Evolutionary conservation across 1,140 invertebrate genomes (phyloP).

Genomic region (Chironomus tepperi): DNA sequence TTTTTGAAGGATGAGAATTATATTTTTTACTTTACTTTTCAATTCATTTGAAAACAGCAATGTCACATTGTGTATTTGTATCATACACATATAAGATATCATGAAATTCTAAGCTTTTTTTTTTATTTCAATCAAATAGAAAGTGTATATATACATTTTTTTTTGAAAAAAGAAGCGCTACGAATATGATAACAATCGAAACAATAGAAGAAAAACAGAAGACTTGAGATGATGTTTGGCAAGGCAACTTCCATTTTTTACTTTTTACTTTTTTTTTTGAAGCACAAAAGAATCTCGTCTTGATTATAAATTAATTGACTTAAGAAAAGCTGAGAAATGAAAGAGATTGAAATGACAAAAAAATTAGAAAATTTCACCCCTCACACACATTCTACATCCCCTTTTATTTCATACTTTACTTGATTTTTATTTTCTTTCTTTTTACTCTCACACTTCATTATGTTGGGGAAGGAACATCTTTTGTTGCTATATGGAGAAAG

Average conservation of each 20-base stretch:
- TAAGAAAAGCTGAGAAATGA: not conserved
- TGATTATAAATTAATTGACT: conserved; percentile 21
- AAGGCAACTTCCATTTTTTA: not conserved
- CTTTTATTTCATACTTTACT: too few relatives aligned
- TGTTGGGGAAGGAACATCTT: too few relatives aligned
- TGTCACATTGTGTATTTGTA: too few relatives aligned
- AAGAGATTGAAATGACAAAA: too few relatives aligned
- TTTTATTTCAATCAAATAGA: not conserved
- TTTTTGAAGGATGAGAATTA: not conserved
- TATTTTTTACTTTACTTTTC: too few relatives aligned
- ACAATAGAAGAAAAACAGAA: not conserved
- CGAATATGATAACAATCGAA: not conserved
- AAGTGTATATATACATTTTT: not conserved
- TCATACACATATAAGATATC: not conserved
- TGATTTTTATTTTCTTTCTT: too few relatives aligned
- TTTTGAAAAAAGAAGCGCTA: not conserved
- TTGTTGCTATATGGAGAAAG: too few relatives aligned
- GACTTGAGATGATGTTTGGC: too few relatives aligned
- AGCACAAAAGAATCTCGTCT: not conserved
- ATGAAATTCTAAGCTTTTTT: not conserved
- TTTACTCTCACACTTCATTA: too few relatives aligned
- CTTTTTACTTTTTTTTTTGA: not conserved
- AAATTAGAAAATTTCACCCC: too few relatives aligned
- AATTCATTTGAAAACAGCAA: too few relatives aligned
- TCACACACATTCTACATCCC: too few relatives aligned